Evolutionary conservation across 2,113 vertebrate species (phyloP).

Genomic region (Rhinolophus ferrumequinum): DNA sequence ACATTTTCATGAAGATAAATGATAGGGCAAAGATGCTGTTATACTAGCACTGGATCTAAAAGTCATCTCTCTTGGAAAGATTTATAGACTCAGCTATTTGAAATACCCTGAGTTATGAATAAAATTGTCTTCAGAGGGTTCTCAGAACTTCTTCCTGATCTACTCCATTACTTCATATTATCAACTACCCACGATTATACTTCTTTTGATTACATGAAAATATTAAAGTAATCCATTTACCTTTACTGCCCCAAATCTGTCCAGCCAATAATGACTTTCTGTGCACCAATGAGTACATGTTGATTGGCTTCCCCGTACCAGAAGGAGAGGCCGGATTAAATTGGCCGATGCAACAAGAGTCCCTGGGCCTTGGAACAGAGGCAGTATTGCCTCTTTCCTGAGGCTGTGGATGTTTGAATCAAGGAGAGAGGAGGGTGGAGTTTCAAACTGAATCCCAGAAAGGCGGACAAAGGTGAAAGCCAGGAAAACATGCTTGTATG

Average conservation of each 20-base stretch:
- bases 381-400: not conserved
- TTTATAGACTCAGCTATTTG: not conserved
- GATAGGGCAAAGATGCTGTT: not conserved
- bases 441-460: not conserved
- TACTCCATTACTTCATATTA: not conserved
- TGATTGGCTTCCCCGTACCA: not conserved
- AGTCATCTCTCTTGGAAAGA: not conserved
- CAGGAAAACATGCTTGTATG: not conserved
- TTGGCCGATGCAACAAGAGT: not conserved
- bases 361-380: not conserved
- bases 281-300: not conserved
- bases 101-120: not conserved
- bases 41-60: not conserved
- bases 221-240: not conserved
- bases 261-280: not conserved
- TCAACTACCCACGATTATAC: not conserved
- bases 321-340: not conserved
- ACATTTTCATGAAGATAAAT: slow-evolving; percentile 35
- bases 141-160: slow-evolving; percentile 3
- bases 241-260: not conserved
- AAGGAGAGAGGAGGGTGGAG: not conserved
- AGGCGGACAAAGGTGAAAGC: not conserved
- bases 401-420: not conserved
- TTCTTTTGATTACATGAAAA: not conserved
- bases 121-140: not conserved